Conservation (phyloP, 2,113 vertebrate genomes). For the Sinosuthora webbiana region DNA sequence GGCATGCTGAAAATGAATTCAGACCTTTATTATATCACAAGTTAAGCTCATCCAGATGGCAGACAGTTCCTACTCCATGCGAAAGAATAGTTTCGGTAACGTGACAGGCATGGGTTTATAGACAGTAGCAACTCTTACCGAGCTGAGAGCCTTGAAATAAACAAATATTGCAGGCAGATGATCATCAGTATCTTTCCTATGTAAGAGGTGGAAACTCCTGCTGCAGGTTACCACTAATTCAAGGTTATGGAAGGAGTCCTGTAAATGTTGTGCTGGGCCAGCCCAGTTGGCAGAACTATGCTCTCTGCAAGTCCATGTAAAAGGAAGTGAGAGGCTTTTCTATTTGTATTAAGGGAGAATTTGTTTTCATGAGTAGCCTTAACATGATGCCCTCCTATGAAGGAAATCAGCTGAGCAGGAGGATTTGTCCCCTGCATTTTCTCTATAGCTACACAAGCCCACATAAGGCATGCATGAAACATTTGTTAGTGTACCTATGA, state of each 20-base stretch:
- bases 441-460: not conserved
- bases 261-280: not conserved
- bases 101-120: not conserved
- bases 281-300: not conserved
- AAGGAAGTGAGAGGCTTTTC: not conserved
- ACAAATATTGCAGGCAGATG: not conserved
- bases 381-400: not conserved
- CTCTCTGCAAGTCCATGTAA: not conserved
- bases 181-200: not conserved
- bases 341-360: not conserved
- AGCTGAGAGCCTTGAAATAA: not conserved
- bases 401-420: not conserved
- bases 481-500: not conserved
- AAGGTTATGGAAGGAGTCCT: not conserved
- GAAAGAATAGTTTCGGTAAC: not conserved
- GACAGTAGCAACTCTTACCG: not conserved
- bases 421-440: not conserved
- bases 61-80: not conserved
- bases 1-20: not conserved
- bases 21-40: not conserved
- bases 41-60: constrained; percentile 21
- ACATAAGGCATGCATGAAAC: not conserved
- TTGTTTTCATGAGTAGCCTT: not conserved
- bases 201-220: not conserved
- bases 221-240: not conserved